These are phyloP conservation scores for Dunckerocampus dactyliophorus DNA, from an alignment of 2,113 vertebrate species.

Conservation along the genomic window DNA sequence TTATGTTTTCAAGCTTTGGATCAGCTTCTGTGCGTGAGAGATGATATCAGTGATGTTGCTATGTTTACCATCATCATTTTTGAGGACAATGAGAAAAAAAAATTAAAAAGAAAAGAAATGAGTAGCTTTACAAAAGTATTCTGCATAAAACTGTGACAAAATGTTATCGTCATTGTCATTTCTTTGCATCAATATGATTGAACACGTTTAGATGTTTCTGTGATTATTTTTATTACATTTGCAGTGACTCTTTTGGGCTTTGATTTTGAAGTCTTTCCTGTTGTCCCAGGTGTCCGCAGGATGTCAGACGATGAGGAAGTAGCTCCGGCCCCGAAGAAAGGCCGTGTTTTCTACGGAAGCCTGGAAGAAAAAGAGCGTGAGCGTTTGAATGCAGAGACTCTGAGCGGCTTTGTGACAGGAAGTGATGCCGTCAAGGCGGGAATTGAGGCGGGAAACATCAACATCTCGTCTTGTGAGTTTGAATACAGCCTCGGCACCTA, in stretches of 20 bases:
- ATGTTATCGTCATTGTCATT: too few relatives aligned
- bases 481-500: not conserved
- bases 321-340: constrained; percentile 73
- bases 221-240: too few relatives aligned
- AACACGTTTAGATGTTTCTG: too few relatives aligned
- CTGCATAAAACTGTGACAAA: too few relatives aligned
- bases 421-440: constrained; percentile 85
- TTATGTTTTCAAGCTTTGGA: too few relatives aligned
- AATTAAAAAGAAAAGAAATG: too few relatives aligned
- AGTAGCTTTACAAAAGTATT: too few relatives aligned
- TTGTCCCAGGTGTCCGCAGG: not conserved
- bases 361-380: constrained; percentile 92
- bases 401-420: rapidly evolving
- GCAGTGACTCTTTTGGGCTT: not conserved
- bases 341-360: constrained; percentile 90
- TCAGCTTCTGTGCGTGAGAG: too few relatives aligned
- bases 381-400: constrained; percentile 74
- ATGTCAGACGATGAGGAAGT: constrained; percentile 80
- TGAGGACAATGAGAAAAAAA: too few relatives aligned
- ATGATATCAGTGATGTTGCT: too few relatives aligned
- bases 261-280: not conserved
- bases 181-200: too few relatives aligned
- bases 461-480: constrained; percentile 84
- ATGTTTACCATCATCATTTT: too few relatives aligned
- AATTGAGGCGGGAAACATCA: constrained; percentile 91